These are phyloP conservation scores for Cephalotes varians DNA, from an alignment of 2,888 invertebrate genomes.

Conservation along the genomic window DNA sequence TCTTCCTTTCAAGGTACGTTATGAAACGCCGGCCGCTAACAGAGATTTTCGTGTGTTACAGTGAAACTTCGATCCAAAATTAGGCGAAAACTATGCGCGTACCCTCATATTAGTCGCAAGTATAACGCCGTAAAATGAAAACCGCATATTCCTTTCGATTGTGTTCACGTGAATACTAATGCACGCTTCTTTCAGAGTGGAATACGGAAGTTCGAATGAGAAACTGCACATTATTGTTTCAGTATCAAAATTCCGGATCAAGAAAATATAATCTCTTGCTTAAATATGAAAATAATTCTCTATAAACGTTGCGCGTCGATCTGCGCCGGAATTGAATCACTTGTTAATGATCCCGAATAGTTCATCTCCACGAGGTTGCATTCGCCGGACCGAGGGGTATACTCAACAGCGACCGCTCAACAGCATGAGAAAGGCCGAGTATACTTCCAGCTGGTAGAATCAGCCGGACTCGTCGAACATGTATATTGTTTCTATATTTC, in stretches of 20 bases:
- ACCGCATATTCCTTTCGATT: conserved; percentile 17
- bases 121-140: conserved; percentile 27
- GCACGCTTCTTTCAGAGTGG: conserved; percentile 81
- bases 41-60: conserved; percentile 82
- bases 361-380: conserved; percentile 83
- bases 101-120: conserved; percentile 20
- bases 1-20: conserved; percentile 90
- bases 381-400: conserved; percentile 84
- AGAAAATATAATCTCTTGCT: conserved; percentile 50
- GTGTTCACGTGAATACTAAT: conserved; percentile 72
- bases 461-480: conserved; percentile 78
- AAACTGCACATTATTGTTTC: conserved; percentile 64
- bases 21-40: neutral
- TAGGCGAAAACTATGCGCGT: conserved; percentile 60
- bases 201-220: conserved; percentile 70
- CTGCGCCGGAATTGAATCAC: conserved; percentile 14
- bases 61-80: conserved; percentile 81
- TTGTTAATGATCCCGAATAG: conserved; percentile 75
- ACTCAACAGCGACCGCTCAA: conserved; percentile 85
- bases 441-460: conserved; percentile 85
- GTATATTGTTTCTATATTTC: conserved; percentile 56
- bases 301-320: conserved; percentile 18
- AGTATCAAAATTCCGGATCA: conserved; percentile 73
- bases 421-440: conserved; percentile 86
- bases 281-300: conserved; percentile 43